These are phyloP conservation scores for Deilephila porcellus DNA, from an alignment of 2,888 invertebrate species.

Conservation along the genomic window DNA sequence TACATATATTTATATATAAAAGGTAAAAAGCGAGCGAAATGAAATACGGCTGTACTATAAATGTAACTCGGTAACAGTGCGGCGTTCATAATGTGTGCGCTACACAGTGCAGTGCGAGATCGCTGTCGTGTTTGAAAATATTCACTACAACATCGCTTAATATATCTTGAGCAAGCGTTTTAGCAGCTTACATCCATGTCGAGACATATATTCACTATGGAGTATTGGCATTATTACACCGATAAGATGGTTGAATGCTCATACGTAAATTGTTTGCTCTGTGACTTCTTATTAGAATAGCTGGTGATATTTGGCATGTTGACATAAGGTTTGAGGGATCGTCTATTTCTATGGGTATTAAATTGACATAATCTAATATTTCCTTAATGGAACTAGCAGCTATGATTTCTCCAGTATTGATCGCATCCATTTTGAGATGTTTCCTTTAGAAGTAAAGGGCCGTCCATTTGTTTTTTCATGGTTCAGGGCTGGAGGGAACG, in stretches of 20 bases:
- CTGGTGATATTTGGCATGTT: too few relatives aligned
- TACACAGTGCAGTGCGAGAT: constrained; percentile 1
- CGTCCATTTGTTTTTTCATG: neutral
- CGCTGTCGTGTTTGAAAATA: constrained; percentile 20
- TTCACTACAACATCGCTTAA: constrained; percentile 19
- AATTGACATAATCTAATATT: too few relatives aligned
- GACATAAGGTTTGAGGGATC: too few relatives aligned
- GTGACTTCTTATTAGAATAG: neutral
- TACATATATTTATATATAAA: constrained; percentile 3
- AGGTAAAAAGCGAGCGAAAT: constrained; percentile 4
- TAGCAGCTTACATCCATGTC: constrained; percentile 10
- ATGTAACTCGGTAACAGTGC: constrained; percentile 18
- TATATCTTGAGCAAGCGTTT: constrained; percentile 18
- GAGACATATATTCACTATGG: neutral
- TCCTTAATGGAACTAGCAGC: too few relatives aligned
- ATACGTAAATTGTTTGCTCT: neutral
- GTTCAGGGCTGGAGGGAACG: neutral
- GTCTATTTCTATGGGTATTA: too few relatives aligned
- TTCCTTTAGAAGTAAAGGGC: neutral
- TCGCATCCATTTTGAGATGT: neutral
- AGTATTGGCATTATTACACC: neutral
- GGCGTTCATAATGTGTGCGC: constrained; percentile 18
- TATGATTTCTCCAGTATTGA: too few relatives aligned
- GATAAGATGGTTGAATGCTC: neutral
- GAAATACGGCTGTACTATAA: constrained; percentile 22